phyloP scores from a whole-genome alignment of 1,140 invertebrate species.

The Drosophila oshimai region DNA sequence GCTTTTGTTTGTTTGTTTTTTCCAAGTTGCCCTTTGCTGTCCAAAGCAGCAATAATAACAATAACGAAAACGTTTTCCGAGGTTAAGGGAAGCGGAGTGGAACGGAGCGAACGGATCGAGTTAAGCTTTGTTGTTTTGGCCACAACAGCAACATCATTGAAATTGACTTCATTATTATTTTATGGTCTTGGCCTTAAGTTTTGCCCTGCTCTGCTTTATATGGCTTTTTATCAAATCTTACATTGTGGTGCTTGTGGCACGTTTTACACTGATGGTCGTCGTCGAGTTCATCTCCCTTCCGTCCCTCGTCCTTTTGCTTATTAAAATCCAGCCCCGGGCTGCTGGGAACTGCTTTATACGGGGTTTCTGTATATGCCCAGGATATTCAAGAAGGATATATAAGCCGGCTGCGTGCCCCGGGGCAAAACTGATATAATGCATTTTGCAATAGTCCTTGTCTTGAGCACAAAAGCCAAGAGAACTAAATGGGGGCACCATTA shows the following conservation, averaged over 20 bases:
- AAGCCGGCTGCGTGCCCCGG: background rate
- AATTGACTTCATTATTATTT: conserved; percentile 80
- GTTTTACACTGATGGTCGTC: conserved; percentile 47
- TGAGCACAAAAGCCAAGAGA: background rate
- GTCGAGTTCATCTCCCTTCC: background rate
- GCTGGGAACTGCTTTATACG: conserved; percentile 13
- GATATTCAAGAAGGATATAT: conserved; percentile 8
- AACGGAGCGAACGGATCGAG: conserved; percentile 30
- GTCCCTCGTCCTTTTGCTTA: conserved; percentile 45
- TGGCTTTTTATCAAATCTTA: conserved; percentile 70
- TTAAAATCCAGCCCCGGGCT: conserved; percentile 59
- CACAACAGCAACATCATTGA: conserved; percentile 60
- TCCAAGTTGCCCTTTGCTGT: conserved; percentile 44
- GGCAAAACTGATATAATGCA: conserved; percentile 43
- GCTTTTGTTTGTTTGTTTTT: conserved; percentile 38
- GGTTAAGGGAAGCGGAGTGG: background rate
- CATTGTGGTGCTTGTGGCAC: conserved; percentile 69
- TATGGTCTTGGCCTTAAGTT: conserved; percentile 57
- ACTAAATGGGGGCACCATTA: conserved; percentile 9
- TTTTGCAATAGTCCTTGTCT: conserved; percentile 22
- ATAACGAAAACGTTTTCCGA: conserved; percentile 33
- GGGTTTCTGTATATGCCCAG: background rate
- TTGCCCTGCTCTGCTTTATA: conserved; percentile 18
- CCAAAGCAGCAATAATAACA: conserved; percentile 35
- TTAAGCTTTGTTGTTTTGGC: conserved; percentile 35